These are phyloP conservation scores for Karalla daura DNA, from an alignment of 2,797 vertebrate genomes.

Conservation along the genomic window DNA sequence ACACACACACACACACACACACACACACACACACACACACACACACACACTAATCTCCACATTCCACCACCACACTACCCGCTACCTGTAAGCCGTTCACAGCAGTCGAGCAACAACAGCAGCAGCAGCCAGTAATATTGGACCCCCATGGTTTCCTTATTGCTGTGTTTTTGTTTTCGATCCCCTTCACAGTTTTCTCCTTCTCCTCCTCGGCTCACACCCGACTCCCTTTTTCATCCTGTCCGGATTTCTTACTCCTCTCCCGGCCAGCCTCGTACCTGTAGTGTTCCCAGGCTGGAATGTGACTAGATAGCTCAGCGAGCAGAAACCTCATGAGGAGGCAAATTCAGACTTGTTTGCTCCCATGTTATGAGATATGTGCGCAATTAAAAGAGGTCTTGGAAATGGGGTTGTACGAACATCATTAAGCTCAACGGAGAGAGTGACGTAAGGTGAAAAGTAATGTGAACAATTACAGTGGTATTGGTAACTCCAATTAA, in stretches of 20 bases:
- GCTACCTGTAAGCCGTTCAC: constrained; percentile 71
- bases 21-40: constrained; percentile 22
- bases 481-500: neutral
- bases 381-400: constrained; percentile 6
- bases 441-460: neutral
- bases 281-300: constrained; percentile 58
- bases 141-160: constrained; percentile 59
- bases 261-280: constrained; percentile 31
- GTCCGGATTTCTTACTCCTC: constrained; percentile 12
- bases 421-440: neutral
- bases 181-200: constrained; percentile 12
- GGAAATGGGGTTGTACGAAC: neutral
- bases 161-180: constrained; percentile 16
- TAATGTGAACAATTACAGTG: neutral
- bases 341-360: constrained; percentile 81
- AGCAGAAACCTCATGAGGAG: constrained; percentile 29
- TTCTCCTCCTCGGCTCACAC: constrained; percentile 11
- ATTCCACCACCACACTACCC: constrained; percentile 61
- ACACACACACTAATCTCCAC: constrained; percentile 14
- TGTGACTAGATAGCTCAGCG: constrained; percentile 50
- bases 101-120: constrained; percentile 55
- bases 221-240: constrained; percentile 35
- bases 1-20: constrained; percentile 30
- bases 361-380: constrained; percentile 8
- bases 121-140: constrained; percentile 69